A percentile compares a stretch with the other conserved stretches of the same genome.
These are phyloP conservation scores for Entelurus aequoreus DNA, from an alignment of 2,113 vertebrate genomes.

Conservation along the genomic window DNA sequence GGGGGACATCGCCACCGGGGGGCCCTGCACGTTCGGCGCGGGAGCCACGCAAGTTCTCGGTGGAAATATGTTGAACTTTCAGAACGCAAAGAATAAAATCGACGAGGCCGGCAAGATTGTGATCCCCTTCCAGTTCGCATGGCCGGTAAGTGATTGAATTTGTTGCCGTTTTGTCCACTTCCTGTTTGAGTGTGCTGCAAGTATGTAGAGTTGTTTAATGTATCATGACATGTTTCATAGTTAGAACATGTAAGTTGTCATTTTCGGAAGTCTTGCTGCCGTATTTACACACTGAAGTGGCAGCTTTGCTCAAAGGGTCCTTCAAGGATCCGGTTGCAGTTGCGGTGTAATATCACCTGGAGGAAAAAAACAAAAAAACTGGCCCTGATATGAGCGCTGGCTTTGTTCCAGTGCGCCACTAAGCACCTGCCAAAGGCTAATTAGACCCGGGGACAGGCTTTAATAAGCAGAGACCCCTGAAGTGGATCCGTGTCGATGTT, in stretches of 20 bases:
- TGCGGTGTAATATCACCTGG: conserved; percentile 38
- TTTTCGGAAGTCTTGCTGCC: not conserved
- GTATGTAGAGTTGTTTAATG: too few relatives aligned
- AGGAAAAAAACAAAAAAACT: conserved; percentile 12
- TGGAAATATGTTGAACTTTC: conserved; percentile 92
- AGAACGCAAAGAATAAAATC: conserved; percentile 66
- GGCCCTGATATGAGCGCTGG: conserved; percentile 51
- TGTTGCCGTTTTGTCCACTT: not conserved
- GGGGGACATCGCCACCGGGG: conserved; percentile 76
- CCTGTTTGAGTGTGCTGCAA: not conserved
- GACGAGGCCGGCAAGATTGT: conserved; percentile 78
- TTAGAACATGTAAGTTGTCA: too few relatives aligned
- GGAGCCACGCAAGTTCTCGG: conserved; percentile 89
- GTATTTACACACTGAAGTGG: not conserved
- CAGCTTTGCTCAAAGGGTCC: conserved; percentile 25
- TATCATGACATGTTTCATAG: too few relatives aligned
- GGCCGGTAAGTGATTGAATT: conserved; percentile 82
- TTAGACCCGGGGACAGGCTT: conserved; percentile 41
- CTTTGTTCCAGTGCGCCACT: conserved; percentile 48
- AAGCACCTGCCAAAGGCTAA: conserved; percentile 49
- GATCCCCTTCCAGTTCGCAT: conserved; percentile 92
- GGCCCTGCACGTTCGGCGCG: conserved; percentile 83
- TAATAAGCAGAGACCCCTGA: conserved; percentile 28
- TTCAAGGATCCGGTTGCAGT: conserved; percentile 40
- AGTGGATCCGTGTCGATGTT: conserved; percentile 1